Evolutionary conservation across 2,888 invertebrate species (phyloP).

Genomic region (Mythimna impura): DNA sequence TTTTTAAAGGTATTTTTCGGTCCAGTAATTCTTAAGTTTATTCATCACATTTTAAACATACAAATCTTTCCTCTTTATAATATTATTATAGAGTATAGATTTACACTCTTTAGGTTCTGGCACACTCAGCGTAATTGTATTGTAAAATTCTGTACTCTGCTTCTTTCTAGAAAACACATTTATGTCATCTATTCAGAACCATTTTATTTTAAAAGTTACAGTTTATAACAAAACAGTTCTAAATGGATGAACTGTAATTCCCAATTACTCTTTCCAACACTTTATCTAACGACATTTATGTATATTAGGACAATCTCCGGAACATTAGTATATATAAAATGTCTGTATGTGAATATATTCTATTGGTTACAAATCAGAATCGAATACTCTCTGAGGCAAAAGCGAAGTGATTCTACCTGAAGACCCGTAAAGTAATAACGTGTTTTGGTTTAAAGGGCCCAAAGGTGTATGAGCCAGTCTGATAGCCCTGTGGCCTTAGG

Average conservation of each 20-base stretch:
- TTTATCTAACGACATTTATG: conserved; percentile 11
- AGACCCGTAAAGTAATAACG: conserved; percentile 16
- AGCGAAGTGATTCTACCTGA: conserved; percentile 30
- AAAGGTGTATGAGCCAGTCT: conserved; percentile 15
- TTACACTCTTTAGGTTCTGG: too few species aligned
- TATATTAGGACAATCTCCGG: neutral
- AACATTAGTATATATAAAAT: conserved; percentile 30
- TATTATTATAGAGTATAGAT: too few species aligned
- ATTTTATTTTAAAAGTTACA: neutral
- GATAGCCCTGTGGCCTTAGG: conserved; percentile 23
- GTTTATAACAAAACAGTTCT: too few species aligned
- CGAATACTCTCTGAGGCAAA: conserved; percentile 27
- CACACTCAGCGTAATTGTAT: too few species aligned
- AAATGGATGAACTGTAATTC: neutral
- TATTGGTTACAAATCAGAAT: conserved; percentile 28
- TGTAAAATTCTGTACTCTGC: too few species aligned
- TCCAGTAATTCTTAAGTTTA: too few species aligned
- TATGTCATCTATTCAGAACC: conserved; percentile 3
- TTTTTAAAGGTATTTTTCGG: too few species aligned
- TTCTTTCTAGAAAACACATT: neutral
- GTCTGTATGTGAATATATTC: conserved; percentile 37
- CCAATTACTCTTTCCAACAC: conserved; percentile 1
- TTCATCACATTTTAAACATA: too few species aligned
- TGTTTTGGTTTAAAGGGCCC: conserved; percentile 9
- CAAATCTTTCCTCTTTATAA: too few species aligned